Base-by-base conservation (phyloP, 1,140 invertebrate species). In the Akabosia matsudoensis region DNA sequence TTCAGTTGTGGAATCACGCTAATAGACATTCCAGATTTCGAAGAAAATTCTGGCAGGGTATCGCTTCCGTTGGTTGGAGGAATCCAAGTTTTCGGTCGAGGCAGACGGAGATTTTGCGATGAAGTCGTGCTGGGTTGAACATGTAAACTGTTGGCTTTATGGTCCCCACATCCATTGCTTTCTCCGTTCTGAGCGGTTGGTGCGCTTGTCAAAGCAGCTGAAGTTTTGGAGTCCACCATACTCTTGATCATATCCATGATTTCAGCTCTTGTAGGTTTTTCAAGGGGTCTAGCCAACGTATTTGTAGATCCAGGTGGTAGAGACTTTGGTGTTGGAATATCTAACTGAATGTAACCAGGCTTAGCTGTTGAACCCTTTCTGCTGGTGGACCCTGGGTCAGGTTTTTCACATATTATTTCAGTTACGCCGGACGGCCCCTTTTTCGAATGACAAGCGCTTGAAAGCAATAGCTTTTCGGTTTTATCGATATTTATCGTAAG, bases 351-450 rank as follows among this genome's bases (percentile, higher is more conserved):
- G n/a, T 67, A 67, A 7, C 61, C 61, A 1, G 61, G 61, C 31
- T 67, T 67, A 10, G 61, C 61, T 3, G 61, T 10, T 2, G 61
- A 10, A 67, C 26, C 2, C n/a, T 67, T 67, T 10, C 14, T 56
- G 31, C 26, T 7, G 31, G 13, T 22, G 3, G 61, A 67, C n/a
- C 13, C 14, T 28, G 61, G 61, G 22, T 67, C 61, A 4, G 61
- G 61, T 30, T 67, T 67, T 10, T 67, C n/a, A 30, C 61, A 67
- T 14, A 67, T 67, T 2, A 67, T 67, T 31, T 67, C 61, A 10
- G 28, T 67, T 7, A 67, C 61, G 3, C 61, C 61, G 22, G 61
- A 30, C 4, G 61, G 61, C 10, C 61, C 61, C 3, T 24, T 67
- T 22, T 67, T 67, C 31, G 61, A 67, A 31, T 30, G 61, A 31